Conservation (phyloP, 2,888 invertebrate species). For the Abscondita cerata region DNA sequence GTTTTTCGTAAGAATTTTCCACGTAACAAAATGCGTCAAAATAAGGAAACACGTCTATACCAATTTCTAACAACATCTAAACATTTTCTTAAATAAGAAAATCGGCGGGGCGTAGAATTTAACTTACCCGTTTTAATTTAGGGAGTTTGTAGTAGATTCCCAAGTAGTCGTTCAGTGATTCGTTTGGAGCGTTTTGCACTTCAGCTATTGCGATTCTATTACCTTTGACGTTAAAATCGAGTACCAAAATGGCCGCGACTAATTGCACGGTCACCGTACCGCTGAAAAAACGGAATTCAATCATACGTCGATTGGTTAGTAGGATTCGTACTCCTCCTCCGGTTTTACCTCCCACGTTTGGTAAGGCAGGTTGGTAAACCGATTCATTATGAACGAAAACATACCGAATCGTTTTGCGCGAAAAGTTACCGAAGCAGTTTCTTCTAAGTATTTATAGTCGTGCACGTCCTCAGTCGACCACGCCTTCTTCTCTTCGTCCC, state of each 20-base stretch:
- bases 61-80: neutral
- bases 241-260: slow-evolving; percentile 64
- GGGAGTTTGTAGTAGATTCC: slow-evolving; percentile 68
- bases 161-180: slow-evolving; percentile 66
- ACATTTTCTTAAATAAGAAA: neutral
- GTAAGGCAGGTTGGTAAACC: slow-evolving; percentile 84
- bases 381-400: slow-evolving; percentile 59
- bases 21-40: slow-evolving; percentile 9
- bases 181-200: slow-evolving; percentile 69
- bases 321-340: slow-evolving; percentile 18
- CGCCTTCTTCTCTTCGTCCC: slow-evolving; percentile 47
- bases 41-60: slow-evolving; percentile 1
- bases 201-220: slow-evolving; percentile 57
- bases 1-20: slow-evolving; percentile 65
- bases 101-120: neutral
- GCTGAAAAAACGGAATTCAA: slow-evolving; percentile 50
- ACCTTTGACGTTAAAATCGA: slow-evolving; percentile 63
- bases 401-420: slow-evolving; percentile 72
- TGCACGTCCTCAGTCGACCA: slow-evolving; percentile 53
- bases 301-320: neutral
- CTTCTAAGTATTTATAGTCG: slow-evolving; percentile 76
- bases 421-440: slow-evolving; percentile 79
- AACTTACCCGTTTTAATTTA: slow-evolving; percentile 65
- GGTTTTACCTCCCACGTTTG: slow-evolving; percentile 72
- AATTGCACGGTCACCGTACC: slow-evolving; percentile 64